phyloP scores from a whole-genome alignment of 2,797 vertebrate genomes.

The Capromys pilorides region DNA sequence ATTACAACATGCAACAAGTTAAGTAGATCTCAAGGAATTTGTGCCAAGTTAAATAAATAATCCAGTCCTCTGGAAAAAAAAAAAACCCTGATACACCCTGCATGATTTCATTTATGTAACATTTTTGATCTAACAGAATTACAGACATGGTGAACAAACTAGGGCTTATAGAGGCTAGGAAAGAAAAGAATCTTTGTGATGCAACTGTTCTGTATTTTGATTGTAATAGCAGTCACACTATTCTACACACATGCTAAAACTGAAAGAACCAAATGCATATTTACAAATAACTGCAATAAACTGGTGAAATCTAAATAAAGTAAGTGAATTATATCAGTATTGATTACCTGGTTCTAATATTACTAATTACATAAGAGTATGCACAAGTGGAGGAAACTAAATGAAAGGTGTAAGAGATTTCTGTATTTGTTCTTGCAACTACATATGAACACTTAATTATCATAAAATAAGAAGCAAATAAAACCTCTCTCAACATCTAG shows the following conservation, averaged over 20 bases:
- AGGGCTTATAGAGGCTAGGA: neutral
- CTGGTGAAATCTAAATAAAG: conserved; percentile 21
- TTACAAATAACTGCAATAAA: neutral
- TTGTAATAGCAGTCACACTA: neutral
- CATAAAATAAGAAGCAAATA: conserved; percentile 22
- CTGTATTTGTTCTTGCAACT: conserved; percentile 19
- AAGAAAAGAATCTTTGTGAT: too few relatives aligned
- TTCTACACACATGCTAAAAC: neutral
- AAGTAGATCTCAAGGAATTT: conserved; percentile 21
- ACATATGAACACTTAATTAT: neutral
- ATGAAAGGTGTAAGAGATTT: neutral
- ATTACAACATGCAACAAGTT: neutral
- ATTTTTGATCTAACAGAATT: neutral
- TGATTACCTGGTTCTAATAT: neutral
- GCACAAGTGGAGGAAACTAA: neutral
- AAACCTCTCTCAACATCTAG: neutral
- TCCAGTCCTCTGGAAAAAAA: neutral
- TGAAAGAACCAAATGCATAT: conserved; percentile 4
- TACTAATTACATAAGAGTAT: neutral
- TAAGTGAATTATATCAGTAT: neutral
- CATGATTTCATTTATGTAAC: neutral
- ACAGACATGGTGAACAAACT: neutral
- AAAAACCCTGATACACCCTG: neutral
- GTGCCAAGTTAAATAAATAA: neutral
- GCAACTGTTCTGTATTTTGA: neutral